A percentile compares a stretch with the other conserved stretches of the same genome.
These are phyloP conservation scores for Cetonia aurata DNA, from an alignment of 2,888 invertebrate species.

Conservation along the genomic window DNA sequence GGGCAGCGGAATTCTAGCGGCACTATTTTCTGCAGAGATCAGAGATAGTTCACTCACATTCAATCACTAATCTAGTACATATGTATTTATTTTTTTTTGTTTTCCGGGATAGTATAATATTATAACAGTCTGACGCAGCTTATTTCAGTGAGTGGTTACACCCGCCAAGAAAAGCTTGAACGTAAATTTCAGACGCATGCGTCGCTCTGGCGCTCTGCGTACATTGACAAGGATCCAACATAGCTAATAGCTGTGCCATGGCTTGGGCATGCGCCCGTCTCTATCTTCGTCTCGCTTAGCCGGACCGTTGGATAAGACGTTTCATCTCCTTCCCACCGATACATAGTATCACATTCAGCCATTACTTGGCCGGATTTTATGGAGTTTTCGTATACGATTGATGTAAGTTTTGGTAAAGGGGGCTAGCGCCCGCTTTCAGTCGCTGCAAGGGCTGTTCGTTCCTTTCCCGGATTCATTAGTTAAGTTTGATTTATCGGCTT, in stretches of 20 bases:
- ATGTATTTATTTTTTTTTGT: conserved; percentile 40
- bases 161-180: conserved; percentile 62
- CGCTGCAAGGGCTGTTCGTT: conserved; percentile 55
- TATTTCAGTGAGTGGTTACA: conserved; percentile 61
- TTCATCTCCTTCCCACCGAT: conserved; percentile 42
- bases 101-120: conserved; percentile 55
- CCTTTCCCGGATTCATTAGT: conserved; percentile 62
- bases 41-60: conserved; percentile 18
- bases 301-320: not conserved
- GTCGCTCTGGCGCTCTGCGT: conserved; percentile 54
- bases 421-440: conserved; percentile 26
- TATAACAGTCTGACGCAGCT: conserved; percentile 58
- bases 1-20: conserved; percentile 12
- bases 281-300: conserved; percentile 42
- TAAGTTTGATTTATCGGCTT: conserved; percentile 61
- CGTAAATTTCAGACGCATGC: conserved; percentile 61
- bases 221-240: conserved; percentile 53
- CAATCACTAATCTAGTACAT: conserved; percentile 2
- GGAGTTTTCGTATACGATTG: conserved; percentile 57
- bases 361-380: conserved; percentile 56
- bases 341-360: conserved; percentile 53
- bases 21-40: conserved; percentile 12
- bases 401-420: conserved; percentile 52
- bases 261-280: conserved; percentile 57
- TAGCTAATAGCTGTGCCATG: conserved; percentile 54